phyloP scores from a whole-genome alignment of 2,113 vertebrate genomes.

The Tyto alba region DNA sequence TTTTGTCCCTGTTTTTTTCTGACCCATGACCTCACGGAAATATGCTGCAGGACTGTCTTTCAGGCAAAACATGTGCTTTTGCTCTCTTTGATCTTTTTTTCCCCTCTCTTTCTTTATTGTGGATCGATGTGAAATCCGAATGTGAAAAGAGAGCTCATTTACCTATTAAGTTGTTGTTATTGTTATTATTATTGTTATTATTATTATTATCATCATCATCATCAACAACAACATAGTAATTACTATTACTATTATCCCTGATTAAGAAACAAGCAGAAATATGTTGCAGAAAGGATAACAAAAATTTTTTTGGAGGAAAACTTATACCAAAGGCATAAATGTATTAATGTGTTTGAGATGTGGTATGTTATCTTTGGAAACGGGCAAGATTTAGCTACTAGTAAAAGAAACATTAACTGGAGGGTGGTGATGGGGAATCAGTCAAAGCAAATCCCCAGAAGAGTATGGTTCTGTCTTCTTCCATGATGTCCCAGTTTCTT shows the following conservation, averaged over 20 bases:
- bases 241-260: neutral
- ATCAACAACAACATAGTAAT: neutral
- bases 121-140: neutral
- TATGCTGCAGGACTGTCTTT: neutral
- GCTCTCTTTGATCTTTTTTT: neutral
- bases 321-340: neutral
- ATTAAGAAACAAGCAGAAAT: neutral
- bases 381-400: neutral
- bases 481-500: neutral
- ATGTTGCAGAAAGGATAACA: neutral
- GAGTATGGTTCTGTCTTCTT: neutral
- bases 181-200: neutral
- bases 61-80: neutral
- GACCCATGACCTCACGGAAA: neutral
- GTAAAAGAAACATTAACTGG: neutral
- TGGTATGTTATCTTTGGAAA: neutral
- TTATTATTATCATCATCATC: accelerated
- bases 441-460: neutral
- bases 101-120: neutral
- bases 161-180: neutral
- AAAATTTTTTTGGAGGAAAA: neutral
- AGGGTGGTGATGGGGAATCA: neutral
- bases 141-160: neutral
- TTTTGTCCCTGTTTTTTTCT: neutral
- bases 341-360: neutral